Conservation (phyloP, 2,888 invertebrate species). For the Ectemnius lituratus region DNA sequence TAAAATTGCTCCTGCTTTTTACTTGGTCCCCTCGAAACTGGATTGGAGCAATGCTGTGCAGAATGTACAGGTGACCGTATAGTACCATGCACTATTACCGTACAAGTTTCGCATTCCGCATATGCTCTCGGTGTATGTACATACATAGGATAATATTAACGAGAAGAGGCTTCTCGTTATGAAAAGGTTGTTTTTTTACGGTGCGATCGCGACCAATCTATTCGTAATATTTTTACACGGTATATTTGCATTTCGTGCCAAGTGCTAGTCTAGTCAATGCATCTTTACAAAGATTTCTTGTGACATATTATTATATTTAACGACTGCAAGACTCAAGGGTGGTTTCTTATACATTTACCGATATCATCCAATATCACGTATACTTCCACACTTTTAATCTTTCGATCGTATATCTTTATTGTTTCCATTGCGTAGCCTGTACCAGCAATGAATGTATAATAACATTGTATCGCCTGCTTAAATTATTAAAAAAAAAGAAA, state of each 20-base stretch:
- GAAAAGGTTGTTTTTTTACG: constrained; percentile 1
- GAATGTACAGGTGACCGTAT: constrained; percentile 90
- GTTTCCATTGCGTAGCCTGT: constrained; percentile 8
- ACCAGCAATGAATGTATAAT: constrained; percentile 26
- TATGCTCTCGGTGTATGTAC: too few relatives aligned
- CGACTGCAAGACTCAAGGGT: constrained; percentile 12
- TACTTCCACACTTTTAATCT: constrained; percentile 3
- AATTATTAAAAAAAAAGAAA: constrained; percentile 23
- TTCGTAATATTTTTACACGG: constrained; percentile 45
- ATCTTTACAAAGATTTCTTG: constrained; percentile 7
- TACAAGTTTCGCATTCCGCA: too few relatives aligned
- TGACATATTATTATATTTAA: constrained; percentile 21
- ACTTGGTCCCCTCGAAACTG: constrained; percentile 93
- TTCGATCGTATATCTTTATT: constrained; percentile 5
- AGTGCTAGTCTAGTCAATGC: constrained; percentile 30
- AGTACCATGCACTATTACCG: constrained; percentile 60
- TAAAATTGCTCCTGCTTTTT: constrained; percentile 94
- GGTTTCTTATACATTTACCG: constrained; percentile 16
- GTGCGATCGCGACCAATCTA: background rate
- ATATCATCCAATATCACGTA: constrained; percentile 21
- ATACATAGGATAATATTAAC: background rate
- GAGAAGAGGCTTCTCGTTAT: too few relatives aligned
- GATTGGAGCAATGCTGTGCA: constrained; percentile 93
- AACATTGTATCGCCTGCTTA: constrained; percentile 40
- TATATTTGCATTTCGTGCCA: constrained; percentile 63